Percentiles rank a stretch among this genome's conserved stretches.
Evolutionary conservation across 2,888 invertebrate genomes (phyloP).

Genomic region (Archips crataeganus): DNA sequence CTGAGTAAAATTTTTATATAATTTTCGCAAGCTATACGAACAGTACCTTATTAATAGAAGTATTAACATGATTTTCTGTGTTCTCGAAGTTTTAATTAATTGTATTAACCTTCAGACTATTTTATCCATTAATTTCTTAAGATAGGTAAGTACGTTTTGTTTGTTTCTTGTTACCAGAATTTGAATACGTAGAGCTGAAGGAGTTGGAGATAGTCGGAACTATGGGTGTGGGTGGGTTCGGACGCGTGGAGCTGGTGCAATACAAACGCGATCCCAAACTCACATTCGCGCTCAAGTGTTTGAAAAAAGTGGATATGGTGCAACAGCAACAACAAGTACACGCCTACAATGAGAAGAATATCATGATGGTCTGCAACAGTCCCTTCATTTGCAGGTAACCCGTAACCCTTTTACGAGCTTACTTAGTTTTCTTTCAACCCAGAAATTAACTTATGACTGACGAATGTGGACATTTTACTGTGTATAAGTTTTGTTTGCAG

Average conservation of each 20-base stretch:
- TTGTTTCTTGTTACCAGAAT: constrained; percentile 72
- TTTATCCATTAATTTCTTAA: no score
- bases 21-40: no score
- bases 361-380: constrained; percentile 92
- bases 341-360: constrained; percentile 94
- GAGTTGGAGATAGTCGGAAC: constrained; percentile 94
- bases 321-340: constrained; percentile 96
- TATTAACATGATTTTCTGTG: no score
- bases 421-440: no score
- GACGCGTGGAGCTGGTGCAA: constrained; percentile 92
- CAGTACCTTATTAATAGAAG: no score
- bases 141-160: no score
- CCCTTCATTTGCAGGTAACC: constrained; percentile 92
- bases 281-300: constrained; percentile 94
- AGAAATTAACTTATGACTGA: no score
- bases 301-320: constrained; percentile 95
- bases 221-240: constrained; percentile 97
- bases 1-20: neutral
- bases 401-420: no score
- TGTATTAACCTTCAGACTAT: no score
- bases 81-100: no score
- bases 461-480: no score
- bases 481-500: no score
- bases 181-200: constrained; percentile 89
- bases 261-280: constrained; percentile 83